Evolutionary conservation across 2,113 vertebrate genomes (phyloP).

Genomic region (Nesoenas mayeri): DNA sequence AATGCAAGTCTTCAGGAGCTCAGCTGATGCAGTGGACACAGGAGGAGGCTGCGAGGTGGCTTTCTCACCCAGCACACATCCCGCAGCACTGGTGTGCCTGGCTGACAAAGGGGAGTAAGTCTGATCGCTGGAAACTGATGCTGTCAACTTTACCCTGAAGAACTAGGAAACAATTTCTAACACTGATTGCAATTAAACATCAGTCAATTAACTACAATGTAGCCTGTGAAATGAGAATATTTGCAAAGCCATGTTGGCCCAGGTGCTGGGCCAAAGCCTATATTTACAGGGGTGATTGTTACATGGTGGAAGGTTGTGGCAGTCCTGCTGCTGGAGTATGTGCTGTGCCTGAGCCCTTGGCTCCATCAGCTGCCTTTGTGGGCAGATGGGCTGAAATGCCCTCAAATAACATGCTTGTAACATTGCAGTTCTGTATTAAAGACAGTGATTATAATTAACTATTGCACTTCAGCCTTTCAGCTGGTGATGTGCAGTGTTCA

Average conservation of each 20-base stretch:
- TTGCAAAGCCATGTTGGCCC: background rate
- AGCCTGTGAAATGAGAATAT: background rate
- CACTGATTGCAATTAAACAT: background rate
- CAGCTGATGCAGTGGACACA: background rate
- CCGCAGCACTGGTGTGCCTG: background rate
- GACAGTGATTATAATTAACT: background rate
- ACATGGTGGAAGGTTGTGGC: background rate
- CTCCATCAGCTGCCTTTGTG: background rate
- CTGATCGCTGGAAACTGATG: background rate
- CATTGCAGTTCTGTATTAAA: background rate
- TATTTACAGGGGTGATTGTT: background rate
- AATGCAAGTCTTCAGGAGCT: background rate
- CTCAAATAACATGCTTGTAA: background rate
- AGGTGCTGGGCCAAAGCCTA: background rate
- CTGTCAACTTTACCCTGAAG: background rate
- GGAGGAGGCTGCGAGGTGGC: background rate
- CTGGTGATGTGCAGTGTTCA: background rate
- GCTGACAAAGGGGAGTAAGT: background rate
- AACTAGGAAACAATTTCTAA: background rate
- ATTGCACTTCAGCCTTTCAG: background rate
- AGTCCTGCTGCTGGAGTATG: background rate
- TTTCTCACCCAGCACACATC: accelerated
- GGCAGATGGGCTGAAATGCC: background rate
- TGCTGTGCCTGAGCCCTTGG: background rate
- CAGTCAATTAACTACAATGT: background rate